phyloP scores from a whole-genome alignment of 2,888 invertebrate species.

The Encarsia formosa region DNA sequence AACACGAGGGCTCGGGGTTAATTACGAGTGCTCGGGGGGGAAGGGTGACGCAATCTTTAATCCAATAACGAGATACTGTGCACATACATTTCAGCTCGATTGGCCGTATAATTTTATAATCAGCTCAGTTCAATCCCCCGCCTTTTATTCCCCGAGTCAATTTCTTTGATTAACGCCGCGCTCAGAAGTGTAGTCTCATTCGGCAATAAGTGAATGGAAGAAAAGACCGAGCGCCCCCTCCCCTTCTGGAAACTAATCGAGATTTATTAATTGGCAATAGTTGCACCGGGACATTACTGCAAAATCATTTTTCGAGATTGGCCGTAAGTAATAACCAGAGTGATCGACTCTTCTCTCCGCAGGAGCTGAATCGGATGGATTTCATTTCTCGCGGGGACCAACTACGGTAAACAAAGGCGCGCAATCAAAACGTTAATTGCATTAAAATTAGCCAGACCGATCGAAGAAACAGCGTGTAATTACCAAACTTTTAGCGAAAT shows the following conservation, averaged over 20 bases:
- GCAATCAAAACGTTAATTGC: slow-evolving; percentile 51
- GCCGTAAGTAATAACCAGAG: slow-evolving; percentile 8
- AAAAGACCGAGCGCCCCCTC: slow-evolving; percentile 26
- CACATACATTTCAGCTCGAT: slow-evolving; percentile 9
- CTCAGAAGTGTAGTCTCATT: neutral
- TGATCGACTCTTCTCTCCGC: too few species aligned
- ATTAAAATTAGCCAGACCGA: slow-evolving; percentile 50
- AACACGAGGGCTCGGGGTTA: too few species aligned
- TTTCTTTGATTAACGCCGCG: slow-evolving; percentile 25
- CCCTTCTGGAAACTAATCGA: slow-evolving; percentile 46
- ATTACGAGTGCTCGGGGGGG: slow-evolving; percentile 14
- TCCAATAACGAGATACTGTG: slow-evolving; percentile 11
- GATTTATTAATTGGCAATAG: slow-evolving; percentile 46
- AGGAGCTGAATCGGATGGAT: too few species aligned
- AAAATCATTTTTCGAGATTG: slow-evolving; percentile 43
- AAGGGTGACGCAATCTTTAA: slow-evolving; percentile 8
- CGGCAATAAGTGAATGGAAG: slow-evolving; percentile 26
- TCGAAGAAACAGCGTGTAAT: too few species aligned
- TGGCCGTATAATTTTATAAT: slow-evolving; percentile 22
- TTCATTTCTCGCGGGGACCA: too few species aligned
- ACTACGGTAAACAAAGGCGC: slow-evolving; percentile 47
- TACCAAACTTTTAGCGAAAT: too few species aligned
- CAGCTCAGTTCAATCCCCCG: too few species aligned
- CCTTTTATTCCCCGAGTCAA: slow-evolving; percentile 15
- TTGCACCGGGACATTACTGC: slow-evolving; percentile 42